Conservation (phyloP, 2,797 vertebrate genomes). For the Coluber constrictor region DNA sequence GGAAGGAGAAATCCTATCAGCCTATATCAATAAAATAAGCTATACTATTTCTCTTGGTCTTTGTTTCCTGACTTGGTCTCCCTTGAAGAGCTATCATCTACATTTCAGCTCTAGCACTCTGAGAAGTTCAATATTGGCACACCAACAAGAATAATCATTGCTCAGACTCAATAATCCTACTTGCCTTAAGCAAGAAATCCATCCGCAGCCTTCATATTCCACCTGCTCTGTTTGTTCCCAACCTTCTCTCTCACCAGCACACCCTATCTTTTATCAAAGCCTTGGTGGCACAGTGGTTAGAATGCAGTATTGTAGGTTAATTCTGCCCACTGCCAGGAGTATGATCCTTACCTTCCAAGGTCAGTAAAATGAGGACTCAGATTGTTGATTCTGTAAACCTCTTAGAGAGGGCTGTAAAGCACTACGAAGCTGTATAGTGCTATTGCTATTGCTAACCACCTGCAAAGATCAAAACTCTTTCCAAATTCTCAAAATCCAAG, state of each 20-base stretch:
- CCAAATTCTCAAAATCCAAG: background rate
- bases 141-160: background rate
- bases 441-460: background rate
- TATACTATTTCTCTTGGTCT: background rate
- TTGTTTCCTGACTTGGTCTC: background rate
- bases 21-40: background rate
- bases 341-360: background rate
- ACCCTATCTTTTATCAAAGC: background rate
- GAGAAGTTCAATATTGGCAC: background rate
- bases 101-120: background rate
- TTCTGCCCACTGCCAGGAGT: background rate
- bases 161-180: background rate
- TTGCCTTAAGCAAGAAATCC: background rate
- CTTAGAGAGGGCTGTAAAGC: background rate
- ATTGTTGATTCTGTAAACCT: background rate
- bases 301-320: background rate
- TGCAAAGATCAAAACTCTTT: background rate
- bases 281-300: background rate
- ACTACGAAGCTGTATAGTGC: background rate
- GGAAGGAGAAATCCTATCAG: background rate
- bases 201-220: background rate
- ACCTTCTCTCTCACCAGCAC: background rate
- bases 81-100: background rate
- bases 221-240: background rate
- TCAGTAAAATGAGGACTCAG: background rate